These are phyloP conservation scores for Schizotus pectinicornis DNA, from an alignment of 2,888 invertebrate species.

Conservation along the genomic window DNA sequence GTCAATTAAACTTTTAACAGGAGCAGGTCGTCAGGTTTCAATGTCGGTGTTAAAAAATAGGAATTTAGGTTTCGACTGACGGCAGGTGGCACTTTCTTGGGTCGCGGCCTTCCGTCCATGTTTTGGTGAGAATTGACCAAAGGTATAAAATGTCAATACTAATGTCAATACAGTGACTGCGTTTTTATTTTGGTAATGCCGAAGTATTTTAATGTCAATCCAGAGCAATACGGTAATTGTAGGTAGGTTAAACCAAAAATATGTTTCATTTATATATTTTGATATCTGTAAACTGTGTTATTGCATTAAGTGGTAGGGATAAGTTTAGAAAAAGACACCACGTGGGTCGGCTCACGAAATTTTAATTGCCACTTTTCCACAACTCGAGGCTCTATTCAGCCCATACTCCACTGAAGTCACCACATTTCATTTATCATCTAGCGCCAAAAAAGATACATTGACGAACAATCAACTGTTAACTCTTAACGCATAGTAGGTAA, in stretches of 20 bases:
- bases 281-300: slow-evolving; percentile 59
- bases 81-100: slow-evolving; percentile 15
- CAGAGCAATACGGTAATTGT: slow-evolving; percentile 61
- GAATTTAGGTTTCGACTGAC: slow-evolving; percentile 32
- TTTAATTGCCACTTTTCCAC: slow-evolving; percentile 18
- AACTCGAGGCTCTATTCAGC: not conserved
- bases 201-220: slow-evolving; percentile 59
- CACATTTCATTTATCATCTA: too few relatives aligned
- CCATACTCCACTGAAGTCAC: too few relatives aligned
- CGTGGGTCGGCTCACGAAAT: slow-evolving; percentile 39
- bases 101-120: slow-evolving; percentile 56
- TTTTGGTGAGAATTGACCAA: slow-evolving; percentile 56
- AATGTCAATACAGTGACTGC: slow-evolving; percentile 58
- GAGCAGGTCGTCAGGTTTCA: slow-evolving; percentile 43
- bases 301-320: slow-evolving; percentile 55
- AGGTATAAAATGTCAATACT: slow-evolving; percentile 59
- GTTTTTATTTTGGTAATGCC: slow-evolving; percentile 48
- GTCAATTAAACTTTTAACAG: slow-evolving; percentile 36
- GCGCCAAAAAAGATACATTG: too few relatives aligned
- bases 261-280: slow-evolving; percentile 57
- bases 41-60: slow-evolving; percentile 43
- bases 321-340: slow-evolving; percentile 47
- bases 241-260: slow-evolving; percentile 54
- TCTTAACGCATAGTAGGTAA: too few relatives aligned
- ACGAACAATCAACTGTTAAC: too few relatives aligned